Evolutionary conservation across 2,888 invertebrate species (phyloP), one percentile per base, ranked within the genome.

Genomic region (Archaeoteleia sp.): DNA sequence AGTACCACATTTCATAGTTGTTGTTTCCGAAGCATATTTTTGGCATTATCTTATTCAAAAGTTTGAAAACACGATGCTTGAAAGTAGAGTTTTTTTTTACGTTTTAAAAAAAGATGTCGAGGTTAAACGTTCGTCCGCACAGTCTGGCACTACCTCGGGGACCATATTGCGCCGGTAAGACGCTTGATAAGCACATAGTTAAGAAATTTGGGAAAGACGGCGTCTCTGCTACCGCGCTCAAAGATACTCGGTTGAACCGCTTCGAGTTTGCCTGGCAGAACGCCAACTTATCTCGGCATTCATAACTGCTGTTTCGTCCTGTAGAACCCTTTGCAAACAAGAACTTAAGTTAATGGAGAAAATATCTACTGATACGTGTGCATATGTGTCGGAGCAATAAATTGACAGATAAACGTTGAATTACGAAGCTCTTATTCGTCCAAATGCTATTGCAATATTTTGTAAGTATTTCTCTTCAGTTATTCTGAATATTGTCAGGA

Each of bases 261-360:
- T 27, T 25, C 20, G 55, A 45, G 60, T 69, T 61, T 67, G 66
- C 51, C 68, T 80, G 80, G 81, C 77, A 43, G 29, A 15, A 45
- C 45, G 77, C 81, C 81, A 80, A 75, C 77, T 75, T 74, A 69
- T 76, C 75, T 75, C 75, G 72, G 75, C 80, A 82, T 82, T 82
- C 82, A 82, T 82, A 82, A 82, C 77, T 71, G 74, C 73, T 73
- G 68, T 71, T 70, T 67, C 63, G 60, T 62, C 49, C 55, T 55
- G 61, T 53, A 45, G 48, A 62, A 70, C 45, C 63, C 57, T 27
- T 51, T 23, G 37, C 49, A 43, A 55, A 57, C 57, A 57, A 65
- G 63, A 43, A 65, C 49, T 51, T 34, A 39, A 55, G 39, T 57
- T 65, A 65, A 65, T 65, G 45, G 63, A 30, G 39, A 57, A 65